A percentile compares a stretch with the other conserved stretches of the same genome.
These are phyloP conservation scores for Bufo gargarizans DNA, from an alignment of 2,113 vertebrate species.

Conservation along the genomic window DNA sequence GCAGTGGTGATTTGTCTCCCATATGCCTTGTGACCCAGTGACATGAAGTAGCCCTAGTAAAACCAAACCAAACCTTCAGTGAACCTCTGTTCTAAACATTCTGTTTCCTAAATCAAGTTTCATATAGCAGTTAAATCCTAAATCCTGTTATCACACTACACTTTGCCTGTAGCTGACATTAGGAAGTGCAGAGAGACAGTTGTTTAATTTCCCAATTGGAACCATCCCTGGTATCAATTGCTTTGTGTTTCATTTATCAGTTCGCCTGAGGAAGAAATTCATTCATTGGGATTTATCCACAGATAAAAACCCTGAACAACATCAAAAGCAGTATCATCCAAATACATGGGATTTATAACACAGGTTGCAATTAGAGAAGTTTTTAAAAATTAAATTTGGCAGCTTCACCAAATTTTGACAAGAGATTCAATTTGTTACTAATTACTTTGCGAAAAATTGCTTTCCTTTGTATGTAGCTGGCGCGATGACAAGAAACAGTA, in stretches of 20 bases:
- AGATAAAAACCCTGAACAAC: background rate
- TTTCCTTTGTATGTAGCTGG: no score
- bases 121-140: background rate
- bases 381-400: no score
- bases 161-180: background rate
- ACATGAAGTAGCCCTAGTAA: no score
- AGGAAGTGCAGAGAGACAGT: background rate
- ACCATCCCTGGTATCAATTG: background rate
- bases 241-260: background rate
- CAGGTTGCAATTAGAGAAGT: background rate
- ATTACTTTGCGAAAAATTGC: no score
- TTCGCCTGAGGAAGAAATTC: background rate
- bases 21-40: no score
- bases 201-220: conserved; percentile 14
- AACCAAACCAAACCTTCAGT: background rate
- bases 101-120: background rate
- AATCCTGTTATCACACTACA: background rate
- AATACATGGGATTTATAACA: background rate
- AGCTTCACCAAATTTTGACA: no score
- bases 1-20: no score
- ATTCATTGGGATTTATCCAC: background rate
- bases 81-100: background rate
- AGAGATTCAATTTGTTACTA: no score
- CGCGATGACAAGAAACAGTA: no score
- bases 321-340: conserved; percentile 14